A percentile compares a stretch with the other conserved stretches of the same genome.
phyloP scores from a whole-genome alignment of 2,888 invertebrate genomes.

The Pristionchus arcanus region DNA sequence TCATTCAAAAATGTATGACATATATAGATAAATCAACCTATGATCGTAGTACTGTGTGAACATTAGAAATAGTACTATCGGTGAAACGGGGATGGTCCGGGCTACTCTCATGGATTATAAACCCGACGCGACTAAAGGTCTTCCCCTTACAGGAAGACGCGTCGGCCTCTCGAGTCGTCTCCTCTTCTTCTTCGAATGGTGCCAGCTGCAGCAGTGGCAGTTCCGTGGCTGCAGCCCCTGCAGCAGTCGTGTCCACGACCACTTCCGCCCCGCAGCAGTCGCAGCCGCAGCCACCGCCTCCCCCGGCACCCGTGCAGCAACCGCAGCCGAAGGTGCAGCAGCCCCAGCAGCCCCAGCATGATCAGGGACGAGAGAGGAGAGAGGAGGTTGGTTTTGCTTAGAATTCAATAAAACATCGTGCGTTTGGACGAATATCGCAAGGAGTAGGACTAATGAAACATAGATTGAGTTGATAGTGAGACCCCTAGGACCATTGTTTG shows the following conservation, averaged over 20 bases:
- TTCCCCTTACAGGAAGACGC: not conserved
- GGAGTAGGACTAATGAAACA: not conserved
- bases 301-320: not conserved
- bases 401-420: too few relatives aligned
- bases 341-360: not conserved
- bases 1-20: too few relatives aligned
- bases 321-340: not conserved
- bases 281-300: not conserved
- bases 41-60: not conserved
- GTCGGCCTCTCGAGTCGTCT: not conserved
- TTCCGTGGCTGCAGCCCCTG: not conserved
- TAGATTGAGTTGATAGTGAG: too few relatives aligned
- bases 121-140: too few relatives aligned
- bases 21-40: too few relatives aligned
- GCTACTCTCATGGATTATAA: not conserved
- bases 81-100: not conserved
- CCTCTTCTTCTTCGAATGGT: not conserved
- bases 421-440: too few relatives aligned
- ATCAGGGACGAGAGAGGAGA: not conserved
- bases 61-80: not conserved
- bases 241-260: slow-evolving; percentile 31
- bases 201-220: not conserved
- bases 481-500: too few relatives aligned
- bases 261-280: not conserved
- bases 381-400: not conserved